Evolutionary conservation across 2,113 vertebrate species (phyloP), one percentile per base, ranked within the genome.

Genomic region (Nerophis ophidion): DNA sequence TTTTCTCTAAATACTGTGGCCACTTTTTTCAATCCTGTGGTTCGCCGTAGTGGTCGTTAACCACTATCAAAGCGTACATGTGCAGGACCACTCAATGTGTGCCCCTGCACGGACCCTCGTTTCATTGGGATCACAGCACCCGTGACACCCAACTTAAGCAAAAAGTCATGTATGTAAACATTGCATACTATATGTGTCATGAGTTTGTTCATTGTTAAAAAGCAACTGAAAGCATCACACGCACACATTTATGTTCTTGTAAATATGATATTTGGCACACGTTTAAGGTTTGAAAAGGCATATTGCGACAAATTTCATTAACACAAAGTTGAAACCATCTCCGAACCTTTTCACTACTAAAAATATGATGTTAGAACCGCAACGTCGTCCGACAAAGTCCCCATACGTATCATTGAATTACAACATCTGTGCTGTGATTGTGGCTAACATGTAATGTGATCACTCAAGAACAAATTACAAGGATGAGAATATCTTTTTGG

Each of bases 1-100:
- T 83, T 85, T 86, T 90, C 87, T 86, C 80, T 69, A 87, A 90
- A 89, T 84, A 86, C 76, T 84, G 86, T 76, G 87, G 88, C 68
- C 71, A 80, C 74, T 84, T 85, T 82, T 77, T 87, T 80, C 72
- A 81, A 81, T 74, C 80, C 81, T 88, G 89, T 60, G 89, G 90
- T 80, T 85, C 58, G 86, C 89, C 88, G 88, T 82, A 86, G 89
- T 87, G 86, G 88, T 85, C 81, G 73, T 88, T 86, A 54, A 72
- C 81, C 80, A 80, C 77, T 84, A 86, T 87, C 86, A 89, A 89
- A 89, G 89, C 72, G 60, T 83, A 80, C 81, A 84, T 87, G 81
- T 81, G 83, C 83, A 83, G 78, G 84, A 86, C 82, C 79, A 84
- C 79, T 83, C 67, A 59, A 74, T 81, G 85, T 79, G 68, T 69